Evolutionary conservation across 2,797 vertebrate species (phyloP), one percentile per base, ranked within the genome.

Genomic region (Pachyuromys duprasi): DNA sequence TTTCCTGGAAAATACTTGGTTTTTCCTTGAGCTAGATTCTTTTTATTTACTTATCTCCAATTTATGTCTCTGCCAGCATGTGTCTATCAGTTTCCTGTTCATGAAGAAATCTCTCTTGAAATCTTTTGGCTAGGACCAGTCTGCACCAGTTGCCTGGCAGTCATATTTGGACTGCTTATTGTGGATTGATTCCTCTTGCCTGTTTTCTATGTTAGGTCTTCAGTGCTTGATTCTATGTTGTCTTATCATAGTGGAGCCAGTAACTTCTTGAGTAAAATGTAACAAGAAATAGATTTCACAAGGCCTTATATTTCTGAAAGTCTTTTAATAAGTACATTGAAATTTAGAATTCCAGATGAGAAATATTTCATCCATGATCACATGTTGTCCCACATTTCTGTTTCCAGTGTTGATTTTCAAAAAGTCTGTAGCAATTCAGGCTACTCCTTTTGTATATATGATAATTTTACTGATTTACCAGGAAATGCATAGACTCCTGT

Each of bases 21-120:
- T 93, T 95, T 69, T 45, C 31, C 94, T 93, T 93, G 45, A 65
- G 75, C 36, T 84, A 11, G 7, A 39, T n/a, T 88, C 74, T 89
- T n/a, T 57, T 55, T 36, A 69, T 83, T 76, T 76, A 31, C 11
- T 84, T 39, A 28, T 6, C 39, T 83, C 39, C 83, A 39, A 86
- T 95, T 86, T 72, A 49, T 24, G 15, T 88, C 55, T 93, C 87
- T 69, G 81, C 36, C 49, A 88, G n/a, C 65, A 45, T 28, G 5
- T 17, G 53, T 87, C 78, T 86, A 3, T 65, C 20, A 65, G 55
- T 86, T 93, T 94, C 57, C 53, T 63, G 33, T 91, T 87, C 57
- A 20, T 88, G 17, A 88, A 75, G 63, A 83, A 90, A 49, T 75
- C n/a, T 63, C 53, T 95, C 57, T 55, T 74, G 69, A 63, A 83